Evolutionary conservation across 2,113 vertebrate genomes (phyloP).

Genomic region (Muscicapa adusta): DNA sequence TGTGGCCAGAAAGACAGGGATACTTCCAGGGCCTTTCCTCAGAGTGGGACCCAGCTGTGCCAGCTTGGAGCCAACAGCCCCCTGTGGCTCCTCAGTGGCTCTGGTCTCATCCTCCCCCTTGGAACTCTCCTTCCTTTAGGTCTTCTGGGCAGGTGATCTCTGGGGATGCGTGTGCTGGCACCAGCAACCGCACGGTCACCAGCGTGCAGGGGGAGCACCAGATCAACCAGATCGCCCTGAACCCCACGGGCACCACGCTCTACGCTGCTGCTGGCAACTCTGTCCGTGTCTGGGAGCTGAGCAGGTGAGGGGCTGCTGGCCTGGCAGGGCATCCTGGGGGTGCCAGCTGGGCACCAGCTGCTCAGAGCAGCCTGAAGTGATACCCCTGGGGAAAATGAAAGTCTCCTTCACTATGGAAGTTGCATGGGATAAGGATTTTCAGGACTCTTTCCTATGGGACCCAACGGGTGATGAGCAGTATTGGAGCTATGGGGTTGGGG

Average conservation of each 20-base stretch:
- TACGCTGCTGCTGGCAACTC: slow-evolving; percentile 89
- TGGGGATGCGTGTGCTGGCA: slow-evolving; percentile 85
- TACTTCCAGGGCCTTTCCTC: neutral
- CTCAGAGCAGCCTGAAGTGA: neutral
- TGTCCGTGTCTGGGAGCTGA: slow-evolving; percentile 93
- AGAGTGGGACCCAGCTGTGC: neutral
- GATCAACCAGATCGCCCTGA: slow-evolving; percentile 95
- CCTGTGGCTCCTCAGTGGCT: fast-evolving
- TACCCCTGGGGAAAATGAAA: neutral
- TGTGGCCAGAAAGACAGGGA: neutral
- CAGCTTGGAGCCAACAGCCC: neutral
- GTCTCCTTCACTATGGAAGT: neutral
- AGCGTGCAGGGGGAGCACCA: slow-evolving; percentile 90
- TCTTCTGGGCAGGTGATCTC: slow-evolving; percentile 93
- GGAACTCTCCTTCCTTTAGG: slow-evolving; percentile 36
- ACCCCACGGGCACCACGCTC: slow-evolving; percentile 83
- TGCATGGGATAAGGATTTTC: neutral
- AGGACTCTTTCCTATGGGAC: neutral
- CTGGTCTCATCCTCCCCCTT: neutral
- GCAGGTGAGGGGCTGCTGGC: slow-evolving; percentile 74
- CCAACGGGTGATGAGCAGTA: neutral
- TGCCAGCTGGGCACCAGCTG: neutral
- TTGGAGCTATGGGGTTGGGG: fast-evolving
- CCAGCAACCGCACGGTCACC: slow-evolving; percentile 83
- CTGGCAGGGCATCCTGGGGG: neutral